A percentile compares a stretch with the other conserved stretches of the same genome.
These are phyloP conservation scores for Setipinna tenuifilis DNA, from an alignment of 2,797 vertebrate species.

Conservation along the genomic window DNA sequence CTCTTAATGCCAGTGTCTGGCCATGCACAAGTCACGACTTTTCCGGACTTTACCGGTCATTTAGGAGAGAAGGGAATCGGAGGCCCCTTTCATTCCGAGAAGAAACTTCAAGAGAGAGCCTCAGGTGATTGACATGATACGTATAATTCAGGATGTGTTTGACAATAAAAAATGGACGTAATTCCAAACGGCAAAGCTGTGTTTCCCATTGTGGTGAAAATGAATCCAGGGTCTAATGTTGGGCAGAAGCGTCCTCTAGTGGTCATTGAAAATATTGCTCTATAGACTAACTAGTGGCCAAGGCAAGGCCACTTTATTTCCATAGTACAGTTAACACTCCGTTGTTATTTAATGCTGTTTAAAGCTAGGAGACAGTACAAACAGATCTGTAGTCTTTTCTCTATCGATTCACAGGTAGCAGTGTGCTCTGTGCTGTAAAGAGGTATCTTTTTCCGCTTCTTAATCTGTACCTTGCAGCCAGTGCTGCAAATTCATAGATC, in stretches of 20 bases:
- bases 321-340: neutral
- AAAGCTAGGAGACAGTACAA: neutral
- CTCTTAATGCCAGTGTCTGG: neutral
- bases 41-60: neutral
- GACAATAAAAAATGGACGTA: neutral
- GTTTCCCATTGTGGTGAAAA: neutral
- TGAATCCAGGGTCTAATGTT: neutral
- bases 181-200: neutral
- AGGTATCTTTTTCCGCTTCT: neutral
- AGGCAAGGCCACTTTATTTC: neutral
- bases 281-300: neutral
- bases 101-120: neutral
- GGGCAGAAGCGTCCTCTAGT: slow-evolving; percentile 69
- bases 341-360: neutral
- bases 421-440: neutral
- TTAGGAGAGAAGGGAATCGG: neutral
- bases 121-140: neutral
- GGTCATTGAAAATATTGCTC: slow-evolving; percentile 45
- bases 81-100: neutral
- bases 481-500: neutral
- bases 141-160: neutral
- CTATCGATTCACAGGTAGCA: neutral
- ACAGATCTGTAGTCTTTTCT: neutral
- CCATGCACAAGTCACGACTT: neutral
- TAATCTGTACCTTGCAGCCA: neutral